Percentiles rank a stretch among this genome's conserved stretches.
Evolutionary conservation across 2,888 invertebrate genomes (phyloP).

Genomic region (Caenorhabditis sp.): DNA sequence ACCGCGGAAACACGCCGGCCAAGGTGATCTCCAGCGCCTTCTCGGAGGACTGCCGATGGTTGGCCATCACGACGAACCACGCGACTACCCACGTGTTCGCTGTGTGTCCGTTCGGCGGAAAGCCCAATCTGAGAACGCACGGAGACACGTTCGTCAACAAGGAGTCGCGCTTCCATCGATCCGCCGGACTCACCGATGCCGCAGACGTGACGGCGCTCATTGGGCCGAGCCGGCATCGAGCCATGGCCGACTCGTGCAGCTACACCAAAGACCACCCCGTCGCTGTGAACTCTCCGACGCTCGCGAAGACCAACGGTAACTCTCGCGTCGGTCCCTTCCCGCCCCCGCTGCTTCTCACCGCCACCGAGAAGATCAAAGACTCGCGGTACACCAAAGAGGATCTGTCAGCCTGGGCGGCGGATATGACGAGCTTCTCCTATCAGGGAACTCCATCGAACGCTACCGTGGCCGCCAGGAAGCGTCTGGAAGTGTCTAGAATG

Average conservation of each 20-base stretch:
- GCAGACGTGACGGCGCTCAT: conserved; percentile 63
- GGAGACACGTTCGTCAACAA: conserved; percentile 96
- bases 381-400: conserved; percentile 76
- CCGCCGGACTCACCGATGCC: conserved; percentile 90
- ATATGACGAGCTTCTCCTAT: conserved; percentile 69
- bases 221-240: conserved; percentile 58
- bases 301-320: conserved; percentile 85
- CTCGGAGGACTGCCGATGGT: conserved; percentile 88
- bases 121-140: conserved; percentile 94
- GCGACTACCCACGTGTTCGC: conserved; percentile 99
- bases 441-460: conserved; percentile 25
- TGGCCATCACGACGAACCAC: conserved; percentile 92
- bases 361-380: conserved; percentile 91
- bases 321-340: conserved; percentile 94
- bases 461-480: conserved; percentile 34
- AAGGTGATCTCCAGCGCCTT: conserved; percentile 87
- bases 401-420: conserved; percentile 80
- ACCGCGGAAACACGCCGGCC: conserved; percentile 96
- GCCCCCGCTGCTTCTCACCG: conserved; percentile 89
- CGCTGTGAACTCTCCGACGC: conserved; percentile 11
- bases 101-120: conserved; percentile 91
- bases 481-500: conserved; percentile 63
- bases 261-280: conserved; percentile 64
- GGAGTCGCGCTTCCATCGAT: conserved; percentile 89
- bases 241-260: conserved; percentile 34